Percentiles rank a stretch among this genome's conserved stretches.
These are phyloP conservation scores for Thalassarche chlororhynchos DNA, from an alignment of 2,113 vertebrate genomes.

Conservation along the genomic window DNA sequence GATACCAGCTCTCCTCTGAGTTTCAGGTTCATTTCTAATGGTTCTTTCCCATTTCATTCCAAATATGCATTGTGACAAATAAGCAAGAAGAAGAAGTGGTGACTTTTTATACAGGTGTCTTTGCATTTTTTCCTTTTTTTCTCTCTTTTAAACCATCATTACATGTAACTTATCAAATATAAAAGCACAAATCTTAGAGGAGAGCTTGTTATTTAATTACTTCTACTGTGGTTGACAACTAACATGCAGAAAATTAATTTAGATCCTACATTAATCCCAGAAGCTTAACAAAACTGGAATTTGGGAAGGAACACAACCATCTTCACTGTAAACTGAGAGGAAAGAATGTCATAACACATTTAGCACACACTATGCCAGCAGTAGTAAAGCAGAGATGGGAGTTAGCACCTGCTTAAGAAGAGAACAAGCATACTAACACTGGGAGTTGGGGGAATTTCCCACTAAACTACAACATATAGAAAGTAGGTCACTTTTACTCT, in stretches of 20 bases:
- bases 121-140: neutral
- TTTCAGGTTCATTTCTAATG: neutral
- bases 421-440: slow-evolving; percentile 27
- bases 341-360: slow-evolving; percentile 53
- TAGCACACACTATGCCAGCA: slow-evolving; percentile 40
- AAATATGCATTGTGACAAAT: neutral
- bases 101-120: neutral
- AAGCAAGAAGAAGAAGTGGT: neutral
- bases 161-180: neutral
- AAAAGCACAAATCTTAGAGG: neutral
- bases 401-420: slow-evolving; percentile 59
- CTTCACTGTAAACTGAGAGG: neutral
- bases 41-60: neutral
- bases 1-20: neutral
- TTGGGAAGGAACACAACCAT: neutral
- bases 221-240: neutral
- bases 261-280: slow-evolving; percentile 27
- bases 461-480: slow-evolving; percentile 33
- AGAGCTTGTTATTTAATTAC: neutral
- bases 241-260: slow-evolving; percentile 46
- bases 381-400: slow-evolving; percentile 60
- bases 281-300: slow-evolving; percentile 27
- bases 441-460: slow-evolving; percentile 38
- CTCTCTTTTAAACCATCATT: neutral
- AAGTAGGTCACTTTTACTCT: slow-evolving; percentile 62